Conservation (phyloP, 2,797 vertebrate species). For the Acrocephalus scirpaceus region DNA sequence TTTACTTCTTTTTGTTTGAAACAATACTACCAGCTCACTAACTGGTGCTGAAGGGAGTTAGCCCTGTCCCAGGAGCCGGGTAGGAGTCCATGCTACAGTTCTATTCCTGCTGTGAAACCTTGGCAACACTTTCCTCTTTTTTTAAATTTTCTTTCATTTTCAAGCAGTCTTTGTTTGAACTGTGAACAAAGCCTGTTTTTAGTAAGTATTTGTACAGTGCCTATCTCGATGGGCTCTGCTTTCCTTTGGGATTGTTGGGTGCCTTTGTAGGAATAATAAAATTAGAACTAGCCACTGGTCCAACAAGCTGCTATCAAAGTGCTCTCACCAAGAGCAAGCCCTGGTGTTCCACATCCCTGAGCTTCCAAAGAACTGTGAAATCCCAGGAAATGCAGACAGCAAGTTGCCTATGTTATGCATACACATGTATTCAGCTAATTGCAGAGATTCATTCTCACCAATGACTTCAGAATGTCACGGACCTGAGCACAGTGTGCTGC, state of each 20-base stretch:
- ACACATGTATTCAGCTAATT: fast-evolving
- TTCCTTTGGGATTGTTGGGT: neutral
- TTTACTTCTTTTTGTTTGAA: neutral
- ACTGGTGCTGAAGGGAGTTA: neutral
- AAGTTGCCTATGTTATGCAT: neutral
- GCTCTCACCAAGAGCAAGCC: neutral
- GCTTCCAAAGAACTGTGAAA: neutral
- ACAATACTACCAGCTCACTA: neutral
- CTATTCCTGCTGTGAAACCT: neutral
- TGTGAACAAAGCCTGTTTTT: neutral
- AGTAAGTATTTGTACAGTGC: neutral
- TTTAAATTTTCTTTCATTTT: neutral
- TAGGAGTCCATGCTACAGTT: neutral
- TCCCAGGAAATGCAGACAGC: neutral
- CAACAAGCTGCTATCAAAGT: neutral
- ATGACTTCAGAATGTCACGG: neutral
- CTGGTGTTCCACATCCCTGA: neutral
- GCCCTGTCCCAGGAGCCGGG: fast-evolving
- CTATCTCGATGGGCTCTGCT: neutral
- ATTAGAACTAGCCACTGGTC: neutral
- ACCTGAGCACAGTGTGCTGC: neutral
- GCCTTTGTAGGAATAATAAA: neutral
- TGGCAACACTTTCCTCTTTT: neutral
- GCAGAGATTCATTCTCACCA: neutral
- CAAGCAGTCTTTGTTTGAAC: neutral